phyloP scores from a whole-genome alignment of 2,113 vertebrate species.

The Chauna torquata region DNA sequence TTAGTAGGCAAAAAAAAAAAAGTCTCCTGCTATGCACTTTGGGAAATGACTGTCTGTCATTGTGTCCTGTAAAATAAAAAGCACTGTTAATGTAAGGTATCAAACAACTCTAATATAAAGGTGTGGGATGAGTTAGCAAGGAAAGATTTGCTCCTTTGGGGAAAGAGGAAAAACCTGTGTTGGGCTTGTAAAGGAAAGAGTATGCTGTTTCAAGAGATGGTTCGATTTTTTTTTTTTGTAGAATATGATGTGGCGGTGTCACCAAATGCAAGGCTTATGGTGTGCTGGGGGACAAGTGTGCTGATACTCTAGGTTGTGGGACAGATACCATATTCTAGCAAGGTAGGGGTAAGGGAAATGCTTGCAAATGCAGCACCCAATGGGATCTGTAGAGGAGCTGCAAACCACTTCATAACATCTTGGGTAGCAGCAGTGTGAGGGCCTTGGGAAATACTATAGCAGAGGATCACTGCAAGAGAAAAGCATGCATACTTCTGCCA shows the following conservation, averaged over 20 bases:
- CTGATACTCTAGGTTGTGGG: accelerated
- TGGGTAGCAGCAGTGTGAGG: not conserved
- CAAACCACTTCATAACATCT: not conserved
- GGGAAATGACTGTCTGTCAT: not conserved
- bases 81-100: not conserved
- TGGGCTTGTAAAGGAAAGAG: not conserved
- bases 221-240: not conserved
- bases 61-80: not conserved
- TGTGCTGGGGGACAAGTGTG: accelerated
- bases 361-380: not conserved
- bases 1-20: not conserved
- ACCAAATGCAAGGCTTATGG: not conserved
- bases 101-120: not conserved
- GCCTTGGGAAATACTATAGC: not conserved
- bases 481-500: not conserved
- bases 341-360: not conserved
- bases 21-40: not conserved
- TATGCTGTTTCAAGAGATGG: not conserved
- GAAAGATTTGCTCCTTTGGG: not conserved
- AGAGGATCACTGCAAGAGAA: not conserved
- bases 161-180: not conserved
- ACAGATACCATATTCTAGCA: not conserved
- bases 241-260: not conserved
- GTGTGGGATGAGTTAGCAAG: not conserved
- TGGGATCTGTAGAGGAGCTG: not conserved